phyloP scores from a whole-genome alignment of 2,113 vertebrate genomes.

The Diadophis punctatus region DNA sequence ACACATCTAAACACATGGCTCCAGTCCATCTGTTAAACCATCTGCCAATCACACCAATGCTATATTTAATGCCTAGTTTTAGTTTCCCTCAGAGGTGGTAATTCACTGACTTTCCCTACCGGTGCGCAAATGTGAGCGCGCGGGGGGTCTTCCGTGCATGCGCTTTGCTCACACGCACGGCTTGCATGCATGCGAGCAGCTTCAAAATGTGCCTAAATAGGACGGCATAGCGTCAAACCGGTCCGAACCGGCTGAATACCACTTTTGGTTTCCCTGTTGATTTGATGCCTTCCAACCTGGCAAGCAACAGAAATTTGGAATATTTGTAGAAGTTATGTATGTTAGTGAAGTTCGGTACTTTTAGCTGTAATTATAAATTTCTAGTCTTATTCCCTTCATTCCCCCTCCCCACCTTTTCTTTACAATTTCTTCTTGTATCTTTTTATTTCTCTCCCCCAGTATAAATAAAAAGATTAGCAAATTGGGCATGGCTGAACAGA shows the following conservation, averaged over 20 bases:
- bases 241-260: too few relatives aligned
- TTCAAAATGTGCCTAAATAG: too few relatives aligned
- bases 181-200: too few relatives aligned
- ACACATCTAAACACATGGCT: neutral
- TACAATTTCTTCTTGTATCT: neutral
- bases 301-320: neutral
- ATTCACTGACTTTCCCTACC: too few relatives aligned
- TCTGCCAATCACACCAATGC: neutral
- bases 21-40: neutral
- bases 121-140: too few relatives aligned
- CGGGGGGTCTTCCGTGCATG: too few relatives aligned
- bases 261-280: neutral
- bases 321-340: neutral
- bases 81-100: too few relatives aligned
- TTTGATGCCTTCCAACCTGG: neutral
- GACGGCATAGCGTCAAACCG: too few relatives aligned
- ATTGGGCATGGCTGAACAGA: neutral
- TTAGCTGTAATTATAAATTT: neutral
- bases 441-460: neutral
- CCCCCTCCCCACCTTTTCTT: neutral
- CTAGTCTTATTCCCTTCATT: neutral
- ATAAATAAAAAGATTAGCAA: neutral
- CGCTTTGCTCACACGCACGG: too few relatives aligned
- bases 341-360: neutral
- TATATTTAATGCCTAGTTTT: neutral